Conservation (phyloP, 2,797 vertebrate species). For the Myripristis jacobus region DNA sequence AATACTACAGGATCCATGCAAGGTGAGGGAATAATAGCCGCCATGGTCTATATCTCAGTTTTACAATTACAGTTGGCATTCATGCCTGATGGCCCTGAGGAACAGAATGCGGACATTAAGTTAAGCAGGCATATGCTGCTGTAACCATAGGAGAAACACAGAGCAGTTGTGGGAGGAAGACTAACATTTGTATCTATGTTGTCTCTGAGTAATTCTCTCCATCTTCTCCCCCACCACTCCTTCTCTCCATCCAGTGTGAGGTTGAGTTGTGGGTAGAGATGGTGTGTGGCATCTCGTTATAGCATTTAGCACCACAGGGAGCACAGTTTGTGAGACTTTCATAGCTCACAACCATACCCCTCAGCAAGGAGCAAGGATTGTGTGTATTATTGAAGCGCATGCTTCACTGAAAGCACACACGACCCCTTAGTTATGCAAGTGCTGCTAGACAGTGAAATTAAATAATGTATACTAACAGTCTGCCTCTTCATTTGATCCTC, state of each 20-base stretch:
- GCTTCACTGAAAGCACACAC: background rate
- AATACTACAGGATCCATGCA: background rate
- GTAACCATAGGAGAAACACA: background rate
- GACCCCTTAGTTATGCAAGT: conserved; percentile 9
- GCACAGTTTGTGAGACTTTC: conserved; percentile 35
- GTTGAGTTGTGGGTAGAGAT: conserved; percentile 12
- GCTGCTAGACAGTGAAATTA: background rate
- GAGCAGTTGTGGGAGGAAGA: background rate
- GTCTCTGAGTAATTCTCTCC: background rate
- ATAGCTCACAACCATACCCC: conserved; percentile 24
- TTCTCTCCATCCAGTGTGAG: conserved; percentile 15
- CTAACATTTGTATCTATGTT: background rate
- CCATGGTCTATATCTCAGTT: background rate
- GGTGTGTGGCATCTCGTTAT: conserved; percentile 27
- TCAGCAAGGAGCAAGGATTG: conserved; percentile 18
- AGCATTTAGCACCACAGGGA: conserved; percentile 36
- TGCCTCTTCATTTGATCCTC: background rate
- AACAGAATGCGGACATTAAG: background rate
- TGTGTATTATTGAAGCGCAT: conserved; percentile 4
- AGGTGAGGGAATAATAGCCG: background rate
- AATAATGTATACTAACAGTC: background rate
- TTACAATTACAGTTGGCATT: background rate
- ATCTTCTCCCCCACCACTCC: background rate
- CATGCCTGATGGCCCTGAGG: background rate
- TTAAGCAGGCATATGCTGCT: background rate